phyloP scores from a whole-genome alignment of 53 echinoderm and acorn worm genomes.

The Crossaster papposus region DNA sequence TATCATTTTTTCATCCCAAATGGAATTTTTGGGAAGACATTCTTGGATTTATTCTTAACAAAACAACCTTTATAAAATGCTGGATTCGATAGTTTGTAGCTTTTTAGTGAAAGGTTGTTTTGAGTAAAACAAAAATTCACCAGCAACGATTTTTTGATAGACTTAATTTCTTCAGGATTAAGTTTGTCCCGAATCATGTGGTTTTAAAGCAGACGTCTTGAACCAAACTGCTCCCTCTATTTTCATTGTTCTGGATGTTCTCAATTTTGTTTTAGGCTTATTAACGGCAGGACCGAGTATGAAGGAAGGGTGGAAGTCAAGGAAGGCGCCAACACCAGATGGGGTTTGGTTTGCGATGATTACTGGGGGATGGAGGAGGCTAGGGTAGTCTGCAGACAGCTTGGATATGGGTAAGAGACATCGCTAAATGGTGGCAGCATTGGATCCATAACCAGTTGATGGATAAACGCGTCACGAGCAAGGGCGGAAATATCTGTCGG shows the following conservation, averaged over 20 bases:
- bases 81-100: too few relatives aligned
- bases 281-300: conserved; percentile 53
- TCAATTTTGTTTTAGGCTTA: conserved; percentile 44
- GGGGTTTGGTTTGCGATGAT: conserved; percentile 80
- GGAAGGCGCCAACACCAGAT: conserved; percentile 13
- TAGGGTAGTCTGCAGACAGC: conserved; percentile 66
- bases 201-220: not conserved
- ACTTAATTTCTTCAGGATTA: too few relatives aligned
- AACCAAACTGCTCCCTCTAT: not conserved
- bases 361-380: conserved; percentile 65
- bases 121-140: too few relatives aligned
- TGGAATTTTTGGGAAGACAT: too few relatives aligned
- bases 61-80: too few relatives aligned
- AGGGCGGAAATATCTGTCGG: too few relatives aligned
- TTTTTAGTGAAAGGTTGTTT: too few relatives aligned
- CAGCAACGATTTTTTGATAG: too few relatives aligned
- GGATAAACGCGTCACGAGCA: too few relatives aligned
- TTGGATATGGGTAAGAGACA: conserved; percentile 71
- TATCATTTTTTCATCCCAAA: not conserved
- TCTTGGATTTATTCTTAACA: too few relatives aligned
- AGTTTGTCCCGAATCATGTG: not conserved
- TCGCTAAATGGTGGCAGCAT: too few relatives aligned
- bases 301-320: conserved; percentile 76
- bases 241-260: not conserved
- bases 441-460: too few relatives aligned